Evolutionary conservation across 1,140 invertebrate genomes (phyloP).

Genomic region (Hydropsyche tenuis): DNA sequence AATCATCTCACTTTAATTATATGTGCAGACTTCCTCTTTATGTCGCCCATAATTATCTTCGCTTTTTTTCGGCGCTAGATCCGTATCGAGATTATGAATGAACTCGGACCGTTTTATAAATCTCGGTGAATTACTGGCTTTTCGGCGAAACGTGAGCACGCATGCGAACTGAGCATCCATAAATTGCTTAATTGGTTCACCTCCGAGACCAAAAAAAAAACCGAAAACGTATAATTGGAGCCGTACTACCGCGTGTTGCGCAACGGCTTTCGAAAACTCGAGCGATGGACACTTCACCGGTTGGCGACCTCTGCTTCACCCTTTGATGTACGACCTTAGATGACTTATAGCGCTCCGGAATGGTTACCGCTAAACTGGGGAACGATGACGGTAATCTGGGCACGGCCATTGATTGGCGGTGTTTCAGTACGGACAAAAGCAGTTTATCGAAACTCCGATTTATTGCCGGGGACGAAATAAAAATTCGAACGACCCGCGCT

Average conservation of each 20-base stretch:
- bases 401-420: slow-evolving; percentile 30
- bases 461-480: slow-evolving; percentile 19
- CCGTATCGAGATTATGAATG: slow-evolving; percentile 1
- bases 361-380: slow-evolving; percentile 33
- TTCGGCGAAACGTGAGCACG: too few relatives aligned
- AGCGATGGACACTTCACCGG: not conserved
- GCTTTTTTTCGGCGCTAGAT: not conserved
- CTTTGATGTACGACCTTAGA: slow-evolving; percentile 37
- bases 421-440: slow-evolving; percentile 11
- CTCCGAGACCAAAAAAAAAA: too few relatives aligned
- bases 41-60: not conserved
- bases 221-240: too few relatives aligned
- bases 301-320: slow-evolving; percentile 16
- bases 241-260: too few relatives aligned
- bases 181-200: too few relatives aligned
- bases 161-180: too few relatives aligned
- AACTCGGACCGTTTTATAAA: not conserved
- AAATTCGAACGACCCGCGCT: not conserved
- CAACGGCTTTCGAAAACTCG: too few relatives aligned
- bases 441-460: slow-evolving; percentile 38
- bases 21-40: not conserved
- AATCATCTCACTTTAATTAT: slow-evolving; percentile 10
- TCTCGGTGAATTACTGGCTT: too few relatives aligned
- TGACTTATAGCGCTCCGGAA: slow-evolving; percentile 37
- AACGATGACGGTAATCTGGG: slow-evolving; percentile 37